A percentile compares a stretch with the other conserved stretches of the same genome.
These are phyloP conservation scores for Malaclemys terrapin DNA, from an alignment of 2,113 vertebrate genomes.

Conservation along the genomic window DNA sequence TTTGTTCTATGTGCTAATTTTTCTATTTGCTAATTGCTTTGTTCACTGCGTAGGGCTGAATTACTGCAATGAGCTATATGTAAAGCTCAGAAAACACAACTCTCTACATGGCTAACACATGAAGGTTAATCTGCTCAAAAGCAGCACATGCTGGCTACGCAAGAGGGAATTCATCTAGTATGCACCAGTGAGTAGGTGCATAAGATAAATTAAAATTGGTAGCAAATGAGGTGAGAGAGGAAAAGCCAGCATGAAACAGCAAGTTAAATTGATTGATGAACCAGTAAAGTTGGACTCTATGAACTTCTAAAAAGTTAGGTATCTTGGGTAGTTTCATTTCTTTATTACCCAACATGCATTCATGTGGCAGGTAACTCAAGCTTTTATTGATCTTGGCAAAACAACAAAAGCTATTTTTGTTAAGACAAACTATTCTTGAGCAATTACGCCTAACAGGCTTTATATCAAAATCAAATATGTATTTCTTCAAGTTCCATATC, in stretches of 20 bases:
- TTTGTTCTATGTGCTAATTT: background rate
- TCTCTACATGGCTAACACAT: background rate
- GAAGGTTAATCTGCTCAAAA: background rate
- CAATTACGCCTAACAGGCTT: background rate
- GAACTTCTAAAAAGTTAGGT: background rate
- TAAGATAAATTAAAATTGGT: background rate
- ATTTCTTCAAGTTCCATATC: background rate
- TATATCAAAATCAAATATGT: background rate
- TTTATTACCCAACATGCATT: background rate
- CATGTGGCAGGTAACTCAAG: fast-evolving
- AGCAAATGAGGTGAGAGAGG: background rate
- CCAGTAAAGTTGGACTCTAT: background rate
- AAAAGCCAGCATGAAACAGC: background rate
- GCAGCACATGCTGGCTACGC: fast-evolving
- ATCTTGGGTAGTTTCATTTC: background rate
- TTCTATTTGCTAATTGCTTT: background rate
- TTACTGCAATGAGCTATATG: background rate
- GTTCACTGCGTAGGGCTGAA: background rate
- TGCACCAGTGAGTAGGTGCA: background rate
- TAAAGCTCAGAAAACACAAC: background rate
- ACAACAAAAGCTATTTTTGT: background rate
- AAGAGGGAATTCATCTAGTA: background rate
- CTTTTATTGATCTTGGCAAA: background rate
- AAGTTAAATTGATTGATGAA: background rate
- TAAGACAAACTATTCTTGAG: background rate